phyloP scores from a whole-genome alignment of 2,888 invertebrate species.

The Drosophila subquinaria region DNA sequence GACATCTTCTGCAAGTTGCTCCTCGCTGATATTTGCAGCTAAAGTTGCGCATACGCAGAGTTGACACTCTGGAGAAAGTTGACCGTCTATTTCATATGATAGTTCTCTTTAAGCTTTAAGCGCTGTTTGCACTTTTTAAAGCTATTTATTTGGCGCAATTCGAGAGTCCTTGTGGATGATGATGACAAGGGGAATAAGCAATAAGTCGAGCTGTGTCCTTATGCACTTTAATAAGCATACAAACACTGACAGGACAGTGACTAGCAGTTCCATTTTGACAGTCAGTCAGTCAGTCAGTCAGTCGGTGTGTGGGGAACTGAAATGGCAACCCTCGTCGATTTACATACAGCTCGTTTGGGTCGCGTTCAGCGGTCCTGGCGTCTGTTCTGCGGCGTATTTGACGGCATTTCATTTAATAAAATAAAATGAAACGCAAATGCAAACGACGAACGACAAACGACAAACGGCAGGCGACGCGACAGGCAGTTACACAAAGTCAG shows the following conservation, averaged over 20 bases:
- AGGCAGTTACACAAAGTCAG: constrained; percentile 40
- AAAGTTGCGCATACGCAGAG: background rate
- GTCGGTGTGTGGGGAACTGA: constrained; percentile 16
- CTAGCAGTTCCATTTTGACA: constrained; percentile 11
- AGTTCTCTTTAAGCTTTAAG: background rate
- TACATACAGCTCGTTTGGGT: constrained; percentile 54
- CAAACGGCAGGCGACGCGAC: constrained; percentile 34
- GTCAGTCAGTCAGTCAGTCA: background rate
- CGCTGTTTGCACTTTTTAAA: background rate
- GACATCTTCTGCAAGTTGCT: constrained; percentile 8
- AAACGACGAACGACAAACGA: constrained; percentile 67
- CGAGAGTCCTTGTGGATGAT: background rate
- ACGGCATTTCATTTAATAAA: constrained; percentile 76
- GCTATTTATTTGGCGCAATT: background rate
- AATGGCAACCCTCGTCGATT: constrained; percentile 57
- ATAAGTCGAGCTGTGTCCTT: constrained; percentile 14
- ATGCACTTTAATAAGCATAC: constrained; percentile 8
- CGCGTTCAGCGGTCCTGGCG: constrained; percentile 39
- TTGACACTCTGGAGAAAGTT: background rate
- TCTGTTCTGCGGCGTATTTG: constrained; percentile 63
- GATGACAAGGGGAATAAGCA: constrained; percentile 11
- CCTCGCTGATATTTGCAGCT: background rate
- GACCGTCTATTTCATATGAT: background rate
- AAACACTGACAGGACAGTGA: constrained; percentile 22
- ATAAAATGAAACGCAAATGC: constrained; percentile 65